These are phyloP conservation scores for Erpornis zantholeuca DNA, from an alignment of 2,113 vertebrate genomes.

Conservation along the genomic window DNA sequence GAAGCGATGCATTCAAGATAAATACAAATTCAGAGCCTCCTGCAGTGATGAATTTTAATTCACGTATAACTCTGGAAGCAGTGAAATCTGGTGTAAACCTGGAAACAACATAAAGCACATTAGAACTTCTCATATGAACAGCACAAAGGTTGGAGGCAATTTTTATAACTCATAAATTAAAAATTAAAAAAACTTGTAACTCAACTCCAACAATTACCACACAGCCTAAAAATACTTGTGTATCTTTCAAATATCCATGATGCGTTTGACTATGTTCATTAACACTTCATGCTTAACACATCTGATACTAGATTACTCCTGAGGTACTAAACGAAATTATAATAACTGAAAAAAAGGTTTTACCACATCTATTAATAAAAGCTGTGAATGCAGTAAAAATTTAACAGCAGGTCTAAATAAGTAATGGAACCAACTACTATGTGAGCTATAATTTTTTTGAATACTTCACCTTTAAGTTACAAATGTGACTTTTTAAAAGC, in stretches of 20 bases:
- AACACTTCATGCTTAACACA: not conserved
- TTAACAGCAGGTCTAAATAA: not conserved
- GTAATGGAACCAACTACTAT: not conserved
- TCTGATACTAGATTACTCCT: not conserved
- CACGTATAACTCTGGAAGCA: constrained; percentile 93
- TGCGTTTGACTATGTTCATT: not conserved
- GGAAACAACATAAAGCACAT: not conserved
- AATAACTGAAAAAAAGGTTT: not conserved
- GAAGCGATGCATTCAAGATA: constrained; percentile 92
- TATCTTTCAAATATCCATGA: not conserved
- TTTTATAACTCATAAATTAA: not conserved
- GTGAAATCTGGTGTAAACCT: constrained; percentile 99
- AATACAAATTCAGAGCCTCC: constrained; percentile 94
- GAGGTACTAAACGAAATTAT: not conserved
- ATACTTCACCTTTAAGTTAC: not conserved
- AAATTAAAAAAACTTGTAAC: not conserved
- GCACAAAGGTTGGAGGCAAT: not conserved
- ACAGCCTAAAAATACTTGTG: not conserved
- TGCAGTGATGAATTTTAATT: constrained; percentile 88
- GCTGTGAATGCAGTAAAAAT: not conserved
- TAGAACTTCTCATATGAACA: not conserved
- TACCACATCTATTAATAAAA: not conserved
- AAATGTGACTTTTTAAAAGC: not conserved
- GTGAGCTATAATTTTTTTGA: not conserved
- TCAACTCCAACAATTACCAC: not conserved